phyloP scores from a whole-genome alignment of 1,140 invertebrate species.

The Cydia splendana region DNA sequence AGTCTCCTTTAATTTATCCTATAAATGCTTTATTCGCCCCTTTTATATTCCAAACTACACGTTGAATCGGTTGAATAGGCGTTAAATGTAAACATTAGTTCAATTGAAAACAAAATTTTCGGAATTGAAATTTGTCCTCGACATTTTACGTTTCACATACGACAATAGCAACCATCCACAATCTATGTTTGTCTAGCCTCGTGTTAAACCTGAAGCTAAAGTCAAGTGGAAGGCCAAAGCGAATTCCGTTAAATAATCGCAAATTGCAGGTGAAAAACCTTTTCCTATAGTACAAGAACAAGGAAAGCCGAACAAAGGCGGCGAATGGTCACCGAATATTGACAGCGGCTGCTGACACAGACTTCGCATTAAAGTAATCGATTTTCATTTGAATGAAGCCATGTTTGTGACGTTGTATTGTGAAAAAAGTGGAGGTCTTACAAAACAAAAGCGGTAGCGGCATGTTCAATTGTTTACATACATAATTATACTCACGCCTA shows the following conservation, averaged over 20 bases:
- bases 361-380: conserved; percentile 37
- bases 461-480: not conserved
- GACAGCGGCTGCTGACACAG: conserved; percentile 38
- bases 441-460: not conserved
- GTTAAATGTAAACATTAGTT: not conserved
- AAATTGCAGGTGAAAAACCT: conserved; percentile 20
- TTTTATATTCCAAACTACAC: no score
- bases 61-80: no score
- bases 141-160: not conserved
- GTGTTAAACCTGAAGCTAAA: not conserved
- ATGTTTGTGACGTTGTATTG: conserved; percentile 10
- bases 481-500: no score
- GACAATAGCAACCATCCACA: not conserved
- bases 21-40: no score
- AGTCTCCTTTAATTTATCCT: no score
- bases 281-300: conserved; percentile 24
- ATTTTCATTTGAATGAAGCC: conserved; percentile 36
- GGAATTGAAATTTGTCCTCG: not conserved
- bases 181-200: not conserved
- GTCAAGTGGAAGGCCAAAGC: conserved; percentile 25
- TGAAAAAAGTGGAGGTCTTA: not conserved
- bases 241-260: not conserved
- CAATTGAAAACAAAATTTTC: not conserved
- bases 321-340: conserved; percentile 19
- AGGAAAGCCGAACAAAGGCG: conserved; percentile 10